Percentiles rank a stretch among this genome's conserved stretches.
Evolutionary conservation across 2,113 vertebrate genomes (phyloP).

Genomic region (Caretta caretta): DNA sequence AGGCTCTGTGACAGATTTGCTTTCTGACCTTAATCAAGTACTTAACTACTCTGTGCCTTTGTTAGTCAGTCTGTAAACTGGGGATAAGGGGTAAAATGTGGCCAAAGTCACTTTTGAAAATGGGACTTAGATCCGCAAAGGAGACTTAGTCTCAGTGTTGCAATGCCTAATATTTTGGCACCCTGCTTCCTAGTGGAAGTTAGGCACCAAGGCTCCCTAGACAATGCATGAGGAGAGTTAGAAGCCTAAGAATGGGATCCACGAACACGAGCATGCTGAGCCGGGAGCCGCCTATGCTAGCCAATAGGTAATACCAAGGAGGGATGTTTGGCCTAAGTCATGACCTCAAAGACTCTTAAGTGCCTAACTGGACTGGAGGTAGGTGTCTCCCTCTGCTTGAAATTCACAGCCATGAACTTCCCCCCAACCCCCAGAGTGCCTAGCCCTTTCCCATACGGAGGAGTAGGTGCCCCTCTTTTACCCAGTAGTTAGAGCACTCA

Average conservation of each 20-base stretch:
- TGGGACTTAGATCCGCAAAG: background rate
- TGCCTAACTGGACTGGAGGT: background rate
- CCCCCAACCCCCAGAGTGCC: background rate
- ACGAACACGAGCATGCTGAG: background rate
- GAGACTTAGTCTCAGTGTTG: background rate
- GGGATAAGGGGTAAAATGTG: conserved; percentile 43
- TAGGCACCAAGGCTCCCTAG: too few relatives aligned
- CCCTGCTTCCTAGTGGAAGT: background rate
- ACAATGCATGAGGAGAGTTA: too few relatives aligned
- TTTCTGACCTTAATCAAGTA: conserved; percentile 20
- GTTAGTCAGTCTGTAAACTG: background rate
- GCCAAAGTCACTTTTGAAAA: conserved; percentile 9
- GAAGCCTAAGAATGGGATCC: background rate
- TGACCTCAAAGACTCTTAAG: background rate
- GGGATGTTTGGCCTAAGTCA: background rate
- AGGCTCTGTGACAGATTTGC: conserved; percentile 46
- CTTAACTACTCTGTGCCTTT: background rate
- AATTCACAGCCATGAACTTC: background rate
- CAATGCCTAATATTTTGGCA: background rate
- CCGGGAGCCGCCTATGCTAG: background rate
- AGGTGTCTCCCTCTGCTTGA: background rate
- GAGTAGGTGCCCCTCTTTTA: background rate
- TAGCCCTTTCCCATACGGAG: background rate
- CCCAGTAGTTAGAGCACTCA: background rate
- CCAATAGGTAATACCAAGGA: background rate